A percentile compares a stretch with the other conserved stretches of the same genome.
phyloP scores from a whole-genome alignment of 2,113 vertebrate genomes.

The Regulus satrapa region DNA sequence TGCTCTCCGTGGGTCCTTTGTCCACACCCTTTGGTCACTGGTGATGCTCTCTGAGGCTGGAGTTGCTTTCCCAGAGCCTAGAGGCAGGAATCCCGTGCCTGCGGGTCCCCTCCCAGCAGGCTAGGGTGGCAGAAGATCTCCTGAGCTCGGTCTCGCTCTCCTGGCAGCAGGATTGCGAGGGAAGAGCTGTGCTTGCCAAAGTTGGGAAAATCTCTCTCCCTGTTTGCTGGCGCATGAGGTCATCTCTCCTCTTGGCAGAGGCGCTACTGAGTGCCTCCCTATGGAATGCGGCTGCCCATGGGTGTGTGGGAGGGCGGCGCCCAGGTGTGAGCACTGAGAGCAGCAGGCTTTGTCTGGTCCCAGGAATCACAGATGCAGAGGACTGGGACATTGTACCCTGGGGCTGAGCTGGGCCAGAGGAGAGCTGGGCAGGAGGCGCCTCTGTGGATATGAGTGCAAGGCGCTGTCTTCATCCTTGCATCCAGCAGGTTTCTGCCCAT shows the following conservation, averaged over 20 bases:
- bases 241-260: background rate
- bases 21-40: background rate
- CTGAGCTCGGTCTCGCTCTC: background rate
- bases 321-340: background rate
- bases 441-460: rapidly evolving
- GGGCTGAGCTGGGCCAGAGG: background rate
- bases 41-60: background rate
- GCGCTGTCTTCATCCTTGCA: rapidly evolving
- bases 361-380: background rate
- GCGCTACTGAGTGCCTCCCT: background rate
- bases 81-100: background rate
- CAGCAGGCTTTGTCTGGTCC: background rate
- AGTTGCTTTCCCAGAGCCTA: background rate
- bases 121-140: background rate
- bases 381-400: background rate
- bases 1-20: background rate
- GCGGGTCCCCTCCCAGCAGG: background rate
- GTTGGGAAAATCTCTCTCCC: background rate
- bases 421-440: background rate
- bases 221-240: background rate
- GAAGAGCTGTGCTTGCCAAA: rapidly evolving
- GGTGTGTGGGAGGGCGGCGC: background rate
- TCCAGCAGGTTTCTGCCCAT: background rate
- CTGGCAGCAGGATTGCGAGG: background rate
- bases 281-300: background rate